Evolutionary conservation across 2,888 invertebrate genomes (phyloP).

Genomic region (Synanthedon formicaeformis): DNA sequence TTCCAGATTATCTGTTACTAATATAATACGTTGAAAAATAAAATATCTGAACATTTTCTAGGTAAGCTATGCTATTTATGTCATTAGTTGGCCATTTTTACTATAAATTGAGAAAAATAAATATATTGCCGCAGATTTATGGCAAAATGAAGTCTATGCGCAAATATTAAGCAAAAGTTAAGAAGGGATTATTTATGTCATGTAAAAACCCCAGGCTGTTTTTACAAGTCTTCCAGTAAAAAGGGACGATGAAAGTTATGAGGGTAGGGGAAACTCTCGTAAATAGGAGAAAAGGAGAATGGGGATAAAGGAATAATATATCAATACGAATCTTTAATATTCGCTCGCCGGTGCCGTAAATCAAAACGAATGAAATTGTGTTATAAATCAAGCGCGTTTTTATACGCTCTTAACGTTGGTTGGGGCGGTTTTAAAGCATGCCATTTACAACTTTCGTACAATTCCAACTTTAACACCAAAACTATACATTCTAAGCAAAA

Average conservation of each 20-base stretch:
- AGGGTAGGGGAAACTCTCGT: constrained; percentile 61
- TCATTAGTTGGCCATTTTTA: too few relatives aligned
- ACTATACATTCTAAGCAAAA: too few relatives aligned
- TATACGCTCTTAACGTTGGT: constrained; percentile 11
- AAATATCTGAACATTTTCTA: too few relatives aligned
- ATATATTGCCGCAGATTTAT: too few relatives aligned
- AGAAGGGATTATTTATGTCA: constrained; percentile 36
- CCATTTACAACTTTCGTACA: not conserved
- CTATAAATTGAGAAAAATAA: too few relatives aligned
- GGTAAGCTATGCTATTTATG: too few relatives aligned
- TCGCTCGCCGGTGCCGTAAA: constrained; percentile 61
- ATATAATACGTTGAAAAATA: too few relatives aligned
- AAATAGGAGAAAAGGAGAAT: constrained; percentile 64
- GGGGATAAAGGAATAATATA: constrained; percentile 70
- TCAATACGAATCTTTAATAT: constrained; percentile 71
- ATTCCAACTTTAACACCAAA: too few relatives aligned
- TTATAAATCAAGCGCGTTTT: constrained; percentile 53
- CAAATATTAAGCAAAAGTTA: constrained; percentile 31
- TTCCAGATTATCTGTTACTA: too few relatives aligned
- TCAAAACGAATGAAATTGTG: constrained; percentile 60
- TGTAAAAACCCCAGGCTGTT: constrained; percentile 43
- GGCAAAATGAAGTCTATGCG: not conserved
- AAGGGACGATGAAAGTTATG: constrained; percentile 64
- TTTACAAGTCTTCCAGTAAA: constrained; percentile 59
- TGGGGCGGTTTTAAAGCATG: constrained; percentile 8